Evolutionary conservation across 1,140 invertebrate species (phyloP), one percentile per base, ranked within the genome.

Genomic region (Triops longicaudatus): DNA sequence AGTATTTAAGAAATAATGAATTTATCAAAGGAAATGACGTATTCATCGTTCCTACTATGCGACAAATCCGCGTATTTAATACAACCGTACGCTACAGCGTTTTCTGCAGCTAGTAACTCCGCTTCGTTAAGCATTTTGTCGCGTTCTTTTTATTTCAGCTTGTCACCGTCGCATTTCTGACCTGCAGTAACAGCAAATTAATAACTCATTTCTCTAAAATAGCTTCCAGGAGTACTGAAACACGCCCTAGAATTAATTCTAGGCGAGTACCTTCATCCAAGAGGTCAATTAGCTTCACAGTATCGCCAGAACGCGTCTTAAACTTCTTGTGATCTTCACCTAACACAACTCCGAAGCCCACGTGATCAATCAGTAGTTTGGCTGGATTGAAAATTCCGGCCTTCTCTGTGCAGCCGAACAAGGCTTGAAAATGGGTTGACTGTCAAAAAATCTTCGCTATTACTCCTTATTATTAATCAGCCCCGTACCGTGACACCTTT

Each of bases 241-340:
- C n/a, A n/a, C n/a, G n/a, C n/a, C n/a, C n/a, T n/a, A n/a, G n/a
- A n/a, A n/a, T n/a, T n/a, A n/a, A n/a, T n/a, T n/a, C n/a, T n/a
- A n/a, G n/a, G n/a, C n/a, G n/a, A n/a, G n/a, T 83, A 86, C 92
- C 98, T 89, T 99, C 98, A 82, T 99, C 92, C 7, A 99, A 85
- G 17, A 99, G 86, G 80, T 98, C 93, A 11, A 88, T 87, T 0
- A 99, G 85, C 79, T 93, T 90, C 0, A 99, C 91, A 9, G 96
- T 98, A 80, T 99, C 97, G 7, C 98, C 97, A 41, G 97, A 98
- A 76, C 98, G 88, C 0, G 98, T 99, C 86, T 99, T 99, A 82
- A 99, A 99, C 84, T 99, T 99, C 83, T 99, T 99, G 83, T 94
- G 97, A 86, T 99, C 97, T 86, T 98, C 97, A 22, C 98, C 98